phyloP scores from a whole-genome alignment of 1,140 invertebrate species.

The Neodiprion virginianus region DNA sequence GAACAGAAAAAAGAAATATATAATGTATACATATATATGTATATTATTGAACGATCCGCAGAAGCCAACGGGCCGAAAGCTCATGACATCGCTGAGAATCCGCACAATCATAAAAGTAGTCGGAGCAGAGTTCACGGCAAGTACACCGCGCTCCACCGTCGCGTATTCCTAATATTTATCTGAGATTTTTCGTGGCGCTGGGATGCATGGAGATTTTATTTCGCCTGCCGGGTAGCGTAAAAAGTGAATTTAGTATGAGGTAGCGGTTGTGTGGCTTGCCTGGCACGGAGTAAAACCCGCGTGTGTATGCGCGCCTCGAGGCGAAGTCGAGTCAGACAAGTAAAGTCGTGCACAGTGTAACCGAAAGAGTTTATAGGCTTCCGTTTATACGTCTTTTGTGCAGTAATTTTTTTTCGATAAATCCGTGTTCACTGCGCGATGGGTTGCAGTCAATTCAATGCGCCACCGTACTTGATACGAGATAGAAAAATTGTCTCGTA shows the following conservation, averaged over 20 bases:
- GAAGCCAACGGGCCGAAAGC: neutral
- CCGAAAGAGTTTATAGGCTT: neutral
- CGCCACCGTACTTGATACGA: no score
- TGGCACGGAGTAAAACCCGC: neutral
- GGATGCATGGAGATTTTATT: neutral
- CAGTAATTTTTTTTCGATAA: neutral
- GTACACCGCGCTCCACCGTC: neutral
- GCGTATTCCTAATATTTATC: conserved; percentile 2
- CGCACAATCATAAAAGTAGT: neutral
- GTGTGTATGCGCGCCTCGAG: neutral
- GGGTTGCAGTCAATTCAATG: neutral
- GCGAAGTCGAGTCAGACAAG: neutral
- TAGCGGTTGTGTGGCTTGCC: neutral
- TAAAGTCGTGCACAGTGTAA: neutral
- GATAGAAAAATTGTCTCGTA: no score
- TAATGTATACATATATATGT: no score
- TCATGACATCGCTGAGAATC: neutral
- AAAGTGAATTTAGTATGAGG: neutral
- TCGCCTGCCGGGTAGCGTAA: neutral
- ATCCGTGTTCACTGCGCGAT: neutral
- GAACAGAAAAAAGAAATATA: no score
- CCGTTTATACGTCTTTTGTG: neutral
- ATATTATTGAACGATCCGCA: neutral
- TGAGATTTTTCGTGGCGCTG: neutral
- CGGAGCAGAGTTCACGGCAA: neutral